Evolutionary conservation across 2,113 vertebrate species (phyloP).

Genomic region (Ceyx melanurus): DNA sequence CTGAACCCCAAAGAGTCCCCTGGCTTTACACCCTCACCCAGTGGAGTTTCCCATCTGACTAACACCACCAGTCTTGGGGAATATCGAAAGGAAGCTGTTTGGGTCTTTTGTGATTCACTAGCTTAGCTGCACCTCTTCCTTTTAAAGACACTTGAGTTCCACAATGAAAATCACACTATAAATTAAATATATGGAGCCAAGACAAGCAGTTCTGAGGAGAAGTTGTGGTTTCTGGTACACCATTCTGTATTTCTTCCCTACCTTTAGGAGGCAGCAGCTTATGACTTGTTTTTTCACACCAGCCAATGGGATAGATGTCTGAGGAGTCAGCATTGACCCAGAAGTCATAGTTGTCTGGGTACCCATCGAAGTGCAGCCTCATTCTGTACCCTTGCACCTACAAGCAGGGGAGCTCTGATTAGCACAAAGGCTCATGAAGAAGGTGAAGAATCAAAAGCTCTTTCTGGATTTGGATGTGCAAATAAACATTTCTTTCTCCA

Average conservation of each 20-base stretch:
- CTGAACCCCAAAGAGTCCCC: background rate
- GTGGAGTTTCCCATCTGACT: background rate
- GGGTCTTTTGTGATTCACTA: background rate
- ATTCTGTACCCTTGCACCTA: slow-evolving; percentile 89
- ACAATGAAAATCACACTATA: background rate
- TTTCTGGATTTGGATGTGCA: background rate
- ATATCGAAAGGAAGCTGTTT: background rate
- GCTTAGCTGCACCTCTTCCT: background rate
- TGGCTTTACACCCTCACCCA: background rate
- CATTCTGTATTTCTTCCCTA: background rate
- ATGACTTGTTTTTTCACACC: slow-evolving; percentile 90
- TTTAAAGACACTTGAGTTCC: background rate
- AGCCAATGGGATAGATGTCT: slow-evolving; percentile 88
- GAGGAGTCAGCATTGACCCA: slow-evolving; percentile 91
- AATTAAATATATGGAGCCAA: background rate
- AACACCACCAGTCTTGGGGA: background rate
- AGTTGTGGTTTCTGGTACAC: background rate
- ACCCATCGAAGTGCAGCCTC: slow-evolving; percentile 89
- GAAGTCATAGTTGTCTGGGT: slow-evolving; percentile 90
- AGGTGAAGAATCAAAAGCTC: background rate
- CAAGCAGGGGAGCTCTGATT: background rate
- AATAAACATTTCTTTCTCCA: background rate
- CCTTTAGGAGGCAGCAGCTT: slow-evolving; percentile 90
- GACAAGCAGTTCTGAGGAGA: background rate
- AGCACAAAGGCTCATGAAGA: background rate